Conservation (phyloP, 2,113 vertebrate genomes). For the Leptodactylus fuscus region DNA sequence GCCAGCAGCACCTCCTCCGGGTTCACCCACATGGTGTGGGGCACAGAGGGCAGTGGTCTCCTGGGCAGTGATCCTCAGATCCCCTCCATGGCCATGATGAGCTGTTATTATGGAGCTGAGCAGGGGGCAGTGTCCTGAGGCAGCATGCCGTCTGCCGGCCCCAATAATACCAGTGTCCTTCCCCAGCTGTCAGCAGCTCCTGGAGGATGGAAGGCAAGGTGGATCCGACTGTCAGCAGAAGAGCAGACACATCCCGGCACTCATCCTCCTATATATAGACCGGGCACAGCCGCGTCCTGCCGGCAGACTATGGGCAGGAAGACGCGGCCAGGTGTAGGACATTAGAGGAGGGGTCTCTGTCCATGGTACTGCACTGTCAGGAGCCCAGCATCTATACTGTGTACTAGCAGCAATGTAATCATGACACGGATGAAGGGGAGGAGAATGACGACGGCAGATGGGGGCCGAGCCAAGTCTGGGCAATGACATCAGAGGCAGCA, state of each 20-base stretch:
- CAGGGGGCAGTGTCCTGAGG: conserved; percentile 28
- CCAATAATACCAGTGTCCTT: background rate
- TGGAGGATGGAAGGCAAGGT: background rate
- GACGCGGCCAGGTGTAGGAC: no score
- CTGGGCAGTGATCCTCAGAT: background rate
- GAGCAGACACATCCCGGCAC: background rate
- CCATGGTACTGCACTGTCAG: conserved; percentile 7
- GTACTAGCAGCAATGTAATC: background rate
- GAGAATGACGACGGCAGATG: conserved; percentile 25
- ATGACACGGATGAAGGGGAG: background rate
- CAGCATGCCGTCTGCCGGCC: no score
- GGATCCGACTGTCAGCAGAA: conserved; percentile 30
- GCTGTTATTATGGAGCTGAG: background rate
- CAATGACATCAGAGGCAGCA: background rate
- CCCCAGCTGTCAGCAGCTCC: background rate
- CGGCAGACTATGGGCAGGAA: background rate
- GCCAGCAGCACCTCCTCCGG: conserved; percentile 96
- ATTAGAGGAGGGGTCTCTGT: background rate
- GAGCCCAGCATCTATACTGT: no score
- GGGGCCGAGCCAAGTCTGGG: conserved; percentile 45
- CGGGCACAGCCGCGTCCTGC: background rate
- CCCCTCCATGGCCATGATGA: conserved; percentile 22
- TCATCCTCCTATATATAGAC: background rate
- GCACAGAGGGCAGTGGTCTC: background rate
- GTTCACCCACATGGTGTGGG: conserved; percentile 88